phyloP scores from a whole-genome alignment of 2,797 vertebrate species.

The Balearica regulorum region DNA sequence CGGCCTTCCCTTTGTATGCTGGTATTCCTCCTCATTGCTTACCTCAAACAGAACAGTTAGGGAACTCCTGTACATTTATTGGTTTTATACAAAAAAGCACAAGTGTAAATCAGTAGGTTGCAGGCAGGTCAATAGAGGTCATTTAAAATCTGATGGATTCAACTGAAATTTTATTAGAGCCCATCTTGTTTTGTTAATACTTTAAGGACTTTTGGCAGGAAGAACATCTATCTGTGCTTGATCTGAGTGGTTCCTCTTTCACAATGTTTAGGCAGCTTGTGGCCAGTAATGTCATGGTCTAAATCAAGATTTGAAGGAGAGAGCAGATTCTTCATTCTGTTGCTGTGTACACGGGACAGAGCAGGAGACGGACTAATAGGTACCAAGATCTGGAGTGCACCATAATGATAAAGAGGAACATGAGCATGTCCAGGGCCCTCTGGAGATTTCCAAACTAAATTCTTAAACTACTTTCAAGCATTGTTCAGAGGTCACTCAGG shows the following conservation, averaged over 20 bases:
- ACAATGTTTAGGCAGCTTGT: neutral
- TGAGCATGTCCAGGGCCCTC: neutral
- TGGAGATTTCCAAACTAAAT: neutral
- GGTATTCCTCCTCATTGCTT: neutral
- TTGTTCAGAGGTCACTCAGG: neutral
- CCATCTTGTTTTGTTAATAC: neutral
- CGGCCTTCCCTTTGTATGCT: neutral
- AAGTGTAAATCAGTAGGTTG: neutral
- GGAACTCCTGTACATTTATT: neutral
- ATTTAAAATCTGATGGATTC: neutral
- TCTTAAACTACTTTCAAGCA: neutral
- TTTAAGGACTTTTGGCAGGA: neutral
- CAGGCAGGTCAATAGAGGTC: neutral
- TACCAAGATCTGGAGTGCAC: neutral
- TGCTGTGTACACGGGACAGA: neutral
- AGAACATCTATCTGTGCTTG: neutral
- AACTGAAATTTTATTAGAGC: neutral
- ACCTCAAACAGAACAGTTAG: neutral
- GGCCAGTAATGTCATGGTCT: neutral
- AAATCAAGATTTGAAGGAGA: neutral
- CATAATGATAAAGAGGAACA: neutral
- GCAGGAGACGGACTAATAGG: neutral
- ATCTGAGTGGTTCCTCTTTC: neutral
- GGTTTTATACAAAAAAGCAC: neutral
- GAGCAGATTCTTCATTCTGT: neutral